Percentiles rank a stretch among this genome's conserved stretches.
Evolutionary conservation across 2,797 vertebrate species (phyloP).

Genomic region (Characodon lateralis): DNA sequence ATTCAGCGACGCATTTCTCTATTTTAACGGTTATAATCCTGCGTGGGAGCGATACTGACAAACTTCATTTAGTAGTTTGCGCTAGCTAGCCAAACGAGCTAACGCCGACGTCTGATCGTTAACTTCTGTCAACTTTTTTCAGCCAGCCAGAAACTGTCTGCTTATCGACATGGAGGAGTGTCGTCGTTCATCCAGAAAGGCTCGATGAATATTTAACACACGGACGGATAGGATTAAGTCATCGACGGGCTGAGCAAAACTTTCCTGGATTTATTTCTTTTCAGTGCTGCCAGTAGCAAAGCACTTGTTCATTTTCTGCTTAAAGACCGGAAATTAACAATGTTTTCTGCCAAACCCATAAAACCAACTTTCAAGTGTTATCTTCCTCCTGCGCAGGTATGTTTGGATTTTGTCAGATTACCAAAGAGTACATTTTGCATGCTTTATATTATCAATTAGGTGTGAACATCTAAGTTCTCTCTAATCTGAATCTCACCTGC

Average conservation of each 20-base stretch:
- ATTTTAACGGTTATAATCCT: neutral
- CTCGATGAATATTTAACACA: constrained; percentile 52
- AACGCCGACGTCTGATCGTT: constrained; percentile 54
- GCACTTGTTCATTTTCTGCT: constrained; percentile 30
- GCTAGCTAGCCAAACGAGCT: constrained; percentile 64
- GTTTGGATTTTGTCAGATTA: constrained; percentile 51
- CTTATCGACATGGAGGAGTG: constrained; percentile 52
- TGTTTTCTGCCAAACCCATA: constrained; percentile 88
- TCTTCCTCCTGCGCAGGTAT: constrained; percentile 90
- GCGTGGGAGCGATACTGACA: constrained; percentile 13
- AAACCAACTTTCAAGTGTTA: constrained; percentile 92
- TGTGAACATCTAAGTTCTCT: neutral
- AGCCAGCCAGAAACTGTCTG: constrained; percentile 20
- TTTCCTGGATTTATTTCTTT: constrained; percentile 30
- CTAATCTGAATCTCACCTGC: neutral
- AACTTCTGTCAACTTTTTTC: constrained; percentile 71
- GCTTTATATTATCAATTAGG: neutral
- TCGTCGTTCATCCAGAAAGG: constrained; percentile 16
- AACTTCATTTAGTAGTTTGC: constrained; percentile 62
- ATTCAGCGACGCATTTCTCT: neutral
- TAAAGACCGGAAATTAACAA: constrained; percentile 68
- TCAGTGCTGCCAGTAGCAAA: constrained; percentile 32
- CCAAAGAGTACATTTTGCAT: neutral
- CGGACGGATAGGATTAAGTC: constrained; percentile 26
- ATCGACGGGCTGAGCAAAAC: constrained; percentile 30